phyloP scores from a whole-genome alignment of 2,888 invertebrate genomes.

The Rhamnusium bicolor region DNA sequence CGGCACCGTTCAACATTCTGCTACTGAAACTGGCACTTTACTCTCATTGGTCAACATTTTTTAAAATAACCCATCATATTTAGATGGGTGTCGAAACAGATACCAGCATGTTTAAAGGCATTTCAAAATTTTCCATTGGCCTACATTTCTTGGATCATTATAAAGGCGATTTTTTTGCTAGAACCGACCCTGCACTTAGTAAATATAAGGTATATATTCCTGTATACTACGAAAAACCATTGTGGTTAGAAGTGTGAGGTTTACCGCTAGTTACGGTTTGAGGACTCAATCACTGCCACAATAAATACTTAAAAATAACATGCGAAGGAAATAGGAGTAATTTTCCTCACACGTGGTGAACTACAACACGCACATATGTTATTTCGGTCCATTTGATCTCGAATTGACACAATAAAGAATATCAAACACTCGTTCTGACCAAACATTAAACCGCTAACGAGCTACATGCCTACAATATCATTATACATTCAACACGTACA shows the following conservation, averaged over 20 bases:
- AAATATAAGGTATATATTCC: background rate
- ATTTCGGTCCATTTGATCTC: slow-evolving; percentile 60
- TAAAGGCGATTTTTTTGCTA: background rate
- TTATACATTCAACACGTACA: slow-evolving; percentile 53
- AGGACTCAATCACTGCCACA: slow-evolving; percentile 45
- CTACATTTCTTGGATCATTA: background rate
- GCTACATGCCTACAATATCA: slow-evolving; percentile 53
- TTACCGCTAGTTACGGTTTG: slow-evolving; percentile 27
- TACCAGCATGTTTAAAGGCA: no score
- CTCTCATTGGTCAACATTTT: no score
- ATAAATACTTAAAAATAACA: slow-evolving; percentile 55
- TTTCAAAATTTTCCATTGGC: no score
- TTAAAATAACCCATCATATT: no score
- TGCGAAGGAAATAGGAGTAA: slow-evolving; percentile 60
- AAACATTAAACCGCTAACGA: slow-evolving; percentile 54
- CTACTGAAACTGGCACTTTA: no score
- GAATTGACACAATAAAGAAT: slow-evolving; percentile 60
- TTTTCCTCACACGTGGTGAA: slow-evolving; percentile 62
- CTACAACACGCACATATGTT: slow-evolving; percentile 55
- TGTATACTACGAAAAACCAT: background rate
- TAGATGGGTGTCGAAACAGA: no score
- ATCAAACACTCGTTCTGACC: slow-evolving; percentile 56
- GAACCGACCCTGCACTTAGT: background rate
- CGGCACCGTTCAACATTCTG: no score
- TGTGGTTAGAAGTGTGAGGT: background rate